These are phyloP conservation scores for Falco cherrug DNA, from an alignment of 2,797 vertebrate genomes.

Conservation along the genomic window DNA sequence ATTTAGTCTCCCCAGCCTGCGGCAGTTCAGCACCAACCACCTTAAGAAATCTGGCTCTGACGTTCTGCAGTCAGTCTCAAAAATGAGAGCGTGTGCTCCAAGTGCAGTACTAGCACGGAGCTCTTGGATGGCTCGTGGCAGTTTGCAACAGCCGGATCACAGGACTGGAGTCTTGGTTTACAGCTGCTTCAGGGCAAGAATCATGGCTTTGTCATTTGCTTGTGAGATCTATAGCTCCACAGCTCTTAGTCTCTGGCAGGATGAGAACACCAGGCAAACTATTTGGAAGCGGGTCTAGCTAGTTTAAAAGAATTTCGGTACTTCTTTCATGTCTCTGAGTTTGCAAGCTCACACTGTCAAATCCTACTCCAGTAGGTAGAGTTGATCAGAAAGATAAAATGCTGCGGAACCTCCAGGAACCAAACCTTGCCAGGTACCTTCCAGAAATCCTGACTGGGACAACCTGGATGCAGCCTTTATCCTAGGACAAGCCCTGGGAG, in stretches of 20 bases:
- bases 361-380: neutral
- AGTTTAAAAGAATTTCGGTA: neutral
- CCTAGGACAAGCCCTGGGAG: neutral
- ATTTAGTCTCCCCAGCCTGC: neutral
- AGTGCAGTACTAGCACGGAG: rapidly evolving
- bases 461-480: neutral
- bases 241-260: neutral
- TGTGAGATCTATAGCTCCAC: neutral
- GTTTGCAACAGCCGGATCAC: neutral
- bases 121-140: neutral
- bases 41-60: neutral
- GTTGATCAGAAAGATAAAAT: neutral
- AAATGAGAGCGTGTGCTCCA: rapidly evolving
- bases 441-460: neutral
- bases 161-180: neutral
- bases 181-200: neutral
- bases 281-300: neutral
- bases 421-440: rapidly evolving
- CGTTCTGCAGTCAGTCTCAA: neutral
- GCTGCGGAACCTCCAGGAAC: neutral
- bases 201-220: neutral
- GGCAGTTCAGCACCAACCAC: neutral
- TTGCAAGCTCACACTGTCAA: neutral
- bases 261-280: neutral
- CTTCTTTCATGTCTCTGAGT: neutral